Conservation (phyloP, 2,113 vertebrate genomes). For the Malurus elegans region DNA sequence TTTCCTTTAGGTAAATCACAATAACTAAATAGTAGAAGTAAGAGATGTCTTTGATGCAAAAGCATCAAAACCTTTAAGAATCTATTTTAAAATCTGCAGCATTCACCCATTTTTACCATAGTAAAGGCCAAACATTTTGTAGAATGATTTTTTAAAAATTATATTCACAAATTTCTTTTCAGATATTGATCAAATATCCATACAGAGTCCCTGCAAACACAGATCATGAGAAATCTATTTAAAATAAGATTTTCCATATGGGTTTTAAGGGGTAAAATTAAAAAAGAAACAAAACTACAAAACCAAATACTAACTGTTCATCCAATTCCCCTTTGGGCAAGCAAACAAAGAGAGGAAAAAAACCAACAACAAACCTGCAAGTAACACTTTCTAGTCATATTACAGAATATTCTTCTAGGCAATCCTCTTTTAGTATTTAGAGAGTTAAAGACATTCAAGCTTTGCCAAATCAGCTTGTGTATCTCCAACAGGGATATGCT, state of each 20-base stretch:
- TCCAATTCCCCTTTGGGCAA: not conserved
- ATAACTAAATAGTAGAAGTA: not conserved
- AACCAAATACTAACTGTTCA: not conserved
- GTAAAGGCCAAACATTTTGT: not conserved
- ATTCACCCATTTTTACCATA: not conserved
- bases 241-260: not conserved
- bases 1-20: slow-evolving; percentile 28
- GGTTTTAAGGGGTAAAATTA: not conserved
- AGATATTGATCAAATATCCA: not conserved
- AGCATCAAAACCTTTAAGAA: not conserved
- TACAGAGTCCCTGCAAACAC: not conserved
- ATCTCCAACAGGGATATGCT: not conserved
- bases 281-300: not conserved
- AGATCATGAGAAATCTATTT: not conserved
- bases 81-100: not conserved
- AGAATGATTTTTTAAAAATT: not conserved
- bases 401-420: not conserved
- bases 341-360: not conserved
- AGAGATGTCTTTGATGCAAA: not conserved
- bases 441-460: not conserved
- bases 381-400: not conserved
- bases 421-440: not conserved
- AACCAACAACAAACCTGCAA: not conserved
- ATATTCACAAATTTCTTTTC: not conserved
- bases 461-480: not conserved